phyloP scores from a whole-genome alignment of 2,888 invertebrate species.

The Zaprionus bogoriensis region DNA sequence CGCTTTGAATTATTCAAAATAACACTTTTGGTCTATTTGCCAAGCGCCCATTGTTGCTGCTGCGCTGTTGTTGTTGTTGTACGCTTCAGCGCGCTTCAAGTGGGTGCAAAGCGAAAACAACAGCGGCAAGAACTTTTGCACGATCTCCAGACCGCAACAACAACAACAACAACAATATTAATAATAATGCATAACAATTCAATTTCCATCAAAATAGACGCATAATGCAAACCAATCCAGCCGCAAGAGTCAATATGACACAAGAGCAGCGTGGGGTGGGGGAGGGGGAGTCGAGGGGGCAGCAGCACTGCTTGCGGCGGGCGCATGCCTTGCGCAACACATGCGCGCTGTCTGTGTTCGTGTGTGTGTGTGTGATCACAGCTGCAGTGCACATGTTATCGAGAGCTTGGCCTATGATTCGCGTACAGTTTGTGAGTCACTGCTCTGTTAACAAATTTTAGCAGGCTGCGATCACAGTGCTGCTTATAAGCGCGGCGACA shows the following conservation, averaged over 20 bases:
- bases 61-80: conserved; percentile 44
- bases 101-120: conserved; percentile 59
- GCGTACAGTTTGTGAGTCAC: conserved; percentile 7
- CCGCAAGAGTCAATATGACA: conserved; percentile 21
- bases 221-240: conserved; percentile 40
- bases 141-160: conserved; percentile 59
- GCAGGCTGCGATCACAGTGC: neutral
- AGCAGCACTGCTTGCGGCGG: conserved; percentile 1
- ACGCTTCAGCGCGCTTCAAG: conserved; percentile 68
- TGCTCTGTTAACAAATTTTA: conserved; percentile 26
- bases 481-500: conserved; percentile 18
- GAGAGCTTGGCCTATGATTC: neutral
- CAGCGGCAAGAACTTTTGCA: conserved; percentile 50
- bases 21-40: conserved; percentile 69
- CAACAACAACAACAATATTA: conserved; percentile 8
- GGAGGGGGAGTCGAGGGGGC: neutral
- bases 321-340: conserved; percentile 29
- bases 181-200: conserved; percentile 62
- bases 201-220: conserved; percentile 64
- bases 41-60: conserved; percentile 24
- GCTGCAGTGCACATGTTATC: too few relatives aligned
- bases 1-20: conserved; percentile 74
- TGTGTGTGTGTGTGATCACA: neutral
- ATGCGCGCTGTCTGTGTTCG: neutral
- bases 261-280: neutral